Base-by-base conservation (phyloP, 2,113 vertebrate species). In the Lepus americanus region DNA sequence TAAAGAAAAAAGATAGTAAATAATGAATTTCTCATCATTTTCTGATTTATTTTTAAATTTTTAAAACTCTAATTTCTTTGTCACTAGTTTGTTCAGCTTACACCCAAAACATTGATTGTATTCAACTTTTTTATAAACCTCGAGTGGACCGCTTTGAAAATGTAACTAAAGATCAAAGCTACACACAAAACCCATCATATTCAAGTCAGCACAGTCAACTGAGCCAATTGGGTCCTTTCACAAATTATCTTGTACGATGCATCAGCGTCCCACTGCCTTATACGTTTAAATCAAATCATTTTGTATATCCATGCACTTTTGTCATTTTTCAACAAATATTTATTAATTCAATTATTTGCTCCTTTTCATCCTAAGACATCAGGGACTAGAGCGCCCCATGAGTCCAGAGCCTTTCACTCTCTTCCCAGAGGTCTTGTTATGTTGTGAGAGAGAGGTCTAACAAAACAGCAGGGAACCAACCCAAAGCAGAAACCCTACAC, bases 31-130 rank as follows among this genome's bases (percentile, higher is more conserved):
- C 66, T 59, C 0, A 86, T 55, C 5, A 63, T 83, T 77, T 81
- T 8, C 8, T 69, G 53, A 93, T 84, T 61, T 61, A 77, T 66
- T 77, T 96, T 87, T 63, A 49, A 92, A 66, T 80, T 90, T 39
- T 36, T 72, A 66, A 53, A 63, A 1, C 14, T 70, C 61, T 36
- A 10, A 29, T 63, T 87, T 90, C 16, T 92, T 85, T 76, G 51
- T 22, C 19, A 90, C 27, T 77, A 81, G 1, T 73, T 36, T 51
- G 5, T 76, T 80, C 22, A 63, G 39, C 31, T 69, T 49, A 63
- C 49, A n/a, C 25, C 1, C 17, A 92, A 87, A 87, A 16, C 12
- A 36, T 1, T 72, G 31, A 67, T 6, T 25, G 14, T 31, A 79
- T 63, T 77, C 12, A 19, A 80, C 2, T 64, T 27, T n/a, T 67